Evolutionary conservation across 2,113 vertebrate genomes (phyloP).

Genomic region (Myotis davidii): DNA sequence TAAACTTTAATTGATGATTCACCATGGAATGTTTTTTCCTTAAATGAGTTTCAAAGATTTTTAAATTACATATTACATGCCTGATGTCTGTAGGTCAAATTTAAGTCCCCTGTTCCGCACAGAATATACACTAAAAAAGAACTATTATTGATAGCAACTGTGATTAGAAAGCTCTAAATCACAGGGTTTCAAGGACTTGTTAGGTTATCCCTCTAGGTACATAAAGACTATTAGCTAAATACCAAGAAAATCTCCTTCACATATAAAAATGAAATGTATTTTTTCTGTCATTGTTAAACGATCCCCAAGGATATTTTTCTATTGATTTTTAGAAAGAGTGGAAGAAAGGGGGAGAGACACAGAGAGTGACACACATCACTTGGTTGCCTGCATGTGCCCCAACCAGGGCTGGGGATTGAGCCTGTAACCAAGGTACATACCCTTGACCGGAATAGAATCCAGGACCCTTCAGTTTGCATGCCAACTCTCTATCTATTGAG

Average conservation of each 20-base stretch:
- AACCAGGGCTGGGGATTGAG: too few relatives aligned
- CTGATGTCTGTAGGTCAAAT: neutral
- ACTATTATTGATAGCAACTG: neutral
- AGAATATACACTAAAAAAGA: neutral
- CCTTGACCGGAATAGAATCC: too few relatives aligned
- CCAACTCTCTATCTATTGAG: too few relatives aligned
- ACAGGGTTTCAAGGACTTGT: neutral
- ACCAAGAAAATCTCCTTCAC: neutral
- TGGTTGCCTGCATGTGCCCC: too few relatives aligned
- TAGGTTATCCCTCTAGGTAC: neutral
- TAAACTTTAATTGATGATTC: neutral
- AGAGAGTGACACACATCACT: too few relatives aligned
- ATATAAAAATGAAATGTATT: neutral
- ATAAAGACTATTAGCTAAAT: neutral
- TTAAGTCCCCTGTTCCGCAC: neutral
- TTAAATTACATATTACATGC: neutral
- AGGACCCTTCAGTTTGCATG: too few relatives aligned
- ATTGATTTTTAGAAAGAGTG: too few relatives aligned
- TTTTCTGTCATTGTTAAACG: neutral
- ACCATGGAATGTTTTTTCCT: neutral
- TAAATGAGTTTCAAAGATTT: neutral
- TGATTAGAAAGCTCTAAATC: neutral
- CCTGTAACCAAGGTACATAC: too few relatives aligned
- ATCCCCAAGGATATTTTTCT: too few relatives aligned
- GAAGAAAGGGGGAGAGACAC: too few relatives aligned